Percentiles rank a stretch among this genome's conserved stretches.
Conservation (phyloP, 1,140 invertebrate species). For the Trypoxylus dichotomus region DNA sequence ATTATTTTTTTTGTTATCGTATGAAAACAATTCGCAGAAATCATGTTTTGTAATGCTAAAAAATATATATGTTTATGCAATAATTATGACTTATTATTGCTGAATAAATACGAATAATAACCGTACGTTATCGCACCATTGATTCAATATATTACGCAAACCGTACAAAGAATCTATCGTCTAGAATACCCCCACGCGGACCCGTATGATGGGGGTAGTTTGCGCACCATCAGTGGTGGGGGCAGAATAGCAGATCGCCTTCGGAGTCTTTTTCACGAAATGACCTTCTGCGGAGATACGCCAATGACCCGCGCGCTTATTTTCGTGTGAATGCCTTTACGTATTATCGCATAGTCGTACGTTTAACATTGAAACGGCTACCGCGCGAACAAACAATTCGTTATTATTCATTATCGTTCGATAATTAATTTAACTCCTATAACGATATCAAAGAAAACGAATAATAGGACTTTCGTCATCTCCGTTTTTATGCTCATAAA, state of each 20-base stretch:
- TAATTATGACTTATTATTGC: neutral
- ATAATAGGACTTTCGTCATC: neutral
- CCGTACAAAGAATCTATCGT: neutral
- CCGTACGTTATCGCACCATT: neutral
- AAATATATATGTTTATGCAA: neutral
- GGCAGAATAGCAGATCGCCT: slow-evolving; percentile 8
- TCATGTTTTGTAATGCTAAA: neutral
- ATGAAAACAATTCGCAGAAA: neutral
- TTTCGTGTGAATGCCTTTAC: slow-evolving; percentile 13
- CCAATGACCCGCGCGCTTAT: slow-evolving; percentile 8
- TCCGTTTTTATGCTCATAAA: neutral
- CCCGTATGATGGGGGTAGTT: neutral
- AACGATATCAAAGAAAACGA: neutral
- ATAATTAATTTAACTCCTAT: slow-evolving; percentile 1
- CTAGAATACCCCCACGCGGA: neutral
- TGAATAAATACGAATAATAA: neutral
- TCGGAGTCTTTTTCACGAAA: neutral
- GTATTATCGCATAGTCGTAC: neutral
- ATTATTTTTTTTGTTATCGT: neutral
- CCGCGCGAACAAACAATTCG: neutral
- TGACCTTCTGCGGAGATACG: slow-evolving; percentile 15
- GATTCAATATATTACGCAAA: slow-evolving; percentile 5
- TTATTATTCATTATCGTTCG: neutral
- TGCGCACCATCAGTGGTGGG: neutral
- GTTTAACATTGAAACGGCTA: neutral